phyloP scores from a whole-genome alignment of 2,797 vertebrate species.

The Coccyzus lansbergi region DNA sequence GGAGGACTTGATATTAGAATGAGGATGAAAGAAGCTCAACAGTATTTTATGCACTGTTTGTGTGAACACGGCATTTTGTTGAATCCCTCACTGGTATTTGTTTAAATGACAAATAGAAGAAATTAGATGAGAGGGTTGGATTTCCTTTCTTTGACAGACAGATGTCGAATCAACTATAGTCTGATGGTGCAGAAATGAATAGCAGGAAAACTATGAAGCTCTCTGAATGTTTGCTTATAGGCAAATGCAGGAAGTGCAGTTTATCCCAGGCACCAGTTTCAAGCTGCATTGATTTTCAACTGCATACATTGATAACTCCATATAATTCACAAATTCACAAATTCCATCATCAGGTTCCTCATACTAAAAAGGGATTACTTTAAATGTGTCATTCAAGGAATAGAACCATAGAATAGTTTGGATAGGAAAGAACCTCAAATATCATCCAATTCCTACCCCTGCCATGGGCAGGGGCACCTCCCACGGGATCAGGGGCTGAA shows the following conservation, averaged over 20 bases:
- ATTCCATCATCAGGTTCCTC: background rate
- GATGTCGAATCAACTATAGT: constrained; percentile 19
- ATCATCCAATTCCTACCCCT: no score
- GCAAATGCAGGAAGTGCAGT: constrained; percentile 12
- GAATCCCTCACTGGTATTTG: constrained; percentile 45
- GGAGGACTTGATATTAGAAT: constrained; percentile 62
- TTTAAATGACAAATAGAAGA: constrained; percentile 62
- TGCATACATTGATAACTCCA: background rate
- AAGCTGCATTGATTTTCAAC: background rate
- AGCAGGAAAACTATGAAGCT: constrained; percentile 34
- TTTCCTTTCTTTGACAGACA: constrained; percentile 47
- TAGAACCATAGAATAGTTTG: no score
- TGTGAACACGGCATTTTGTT: constrained; percentile 40
- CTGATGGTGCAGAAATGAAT: constrained; percentile 39
- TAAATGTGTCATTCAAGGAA: background rate
- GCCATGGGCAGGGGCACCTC: no score
- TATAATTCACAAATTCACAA: background rate
- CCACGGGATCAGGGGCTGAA: no score
- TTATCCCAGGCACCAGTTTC: background rate
- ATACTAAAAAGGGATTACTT: background rate
- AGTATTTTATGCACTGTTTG: constrained; percentile 31
- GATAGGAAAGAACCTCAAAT: no score
- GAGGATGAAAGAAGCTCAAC: constrained; percentile 50
- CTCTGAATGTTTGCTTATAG: background rate
- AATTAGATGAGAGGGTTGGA: constrained; percentile 37